Base-by-base conservation (phyloP, 1,140 invertebrate species). In the Drosophila littoralis region DNA sequence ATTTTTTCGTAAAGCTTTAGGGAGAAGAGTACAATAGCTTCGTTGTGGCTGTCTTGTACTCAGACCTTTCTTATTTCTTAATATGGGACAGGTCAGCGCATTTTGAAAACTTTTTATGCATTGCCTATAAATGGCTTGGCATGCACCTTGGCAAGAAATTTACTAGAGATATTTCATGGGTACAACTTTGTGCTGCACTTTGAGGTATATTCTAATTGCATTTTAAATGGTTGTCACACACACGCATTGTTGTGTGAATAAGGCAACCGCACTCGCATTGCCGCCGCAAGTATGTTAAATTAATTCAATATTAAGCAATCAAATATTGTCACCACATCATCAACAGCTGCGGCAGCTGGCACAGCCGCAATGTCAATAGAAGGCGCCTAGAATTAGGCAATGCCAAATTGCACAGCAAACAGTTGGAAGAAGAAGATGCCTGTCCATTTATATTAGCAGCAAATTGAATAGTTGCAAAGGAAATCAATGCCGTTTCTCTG, bases 241-340 rank as follows among this genome's bases (percentile, higher is more conserved):
- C 22, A 40, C 46, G 46, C 38, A 38, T 38, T 28, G 43, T 48
- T 40, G 32, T 76, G 61, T 48, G 42, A 50, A 51, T 54, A 71
- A 45, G 45, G 35, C 52, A 78, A 57, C 71, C 75, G 46, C 79
- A 67, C 33, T 72, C 79, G 52, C 75, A 76, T 48, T 58, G 64
- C 52, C 64, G 57, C 81, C 81, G 52, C 83, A 86, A 83, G 74
- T 86, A 77, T 88, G 82, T 71, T 88, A 83, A 88, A 88, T 89
- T 88, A 88, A 88, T 88, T 88, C 79, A 83, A 83, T 88, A 88
- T 88, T 88, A 79, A 74, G 83, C 84, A 88, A 80, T 88, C 83
- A 88, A 88, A 89, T 88, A 88, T 83, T 86, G 83, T 86, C 76
- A 61, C 83, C 79, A 89, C 83, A 88, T 83, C 76, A 88, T 83